Evolutionary conservation across 2,113 vertebrate species (phyloP).

Genomic region (Origma solitaria): DNA sequence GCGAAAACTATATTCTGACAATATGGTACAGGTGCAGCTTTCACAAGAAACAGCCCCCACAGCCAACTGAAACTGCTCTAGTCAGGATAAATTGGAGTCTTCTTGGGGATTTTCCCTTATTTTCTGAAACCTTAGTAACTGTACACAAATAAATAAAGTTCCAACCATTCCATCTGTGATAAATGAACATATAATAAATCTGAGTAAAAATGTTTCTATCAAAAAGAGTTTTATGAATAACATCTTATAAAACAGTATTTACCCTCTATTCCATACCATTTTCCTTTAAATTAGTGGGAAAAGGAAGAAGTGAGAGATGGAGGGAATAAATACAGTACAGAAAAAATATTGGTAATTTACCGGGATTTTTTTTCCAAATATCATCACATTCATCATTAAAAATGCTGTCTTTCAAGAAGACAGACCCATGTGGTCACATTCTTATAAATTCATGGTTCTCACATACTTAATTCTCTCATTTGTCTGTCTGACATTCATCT

Average conservation of each 20-base stretch:
- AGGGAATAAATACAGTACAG: background rate
- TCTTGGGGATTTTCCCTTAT: background rate
- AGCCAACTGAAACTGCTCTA: background rate
- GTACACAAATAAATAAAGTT: background rate
- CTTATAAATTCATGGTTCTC: background rate
- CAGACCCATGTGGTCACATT: background rate
- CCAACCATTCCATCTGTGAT: background rate
- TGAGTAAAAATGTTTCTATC: background rate
- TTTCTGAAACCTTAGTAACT: background rate
- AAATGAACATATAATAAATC: background rate
- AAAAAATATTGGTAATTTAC: background rate
- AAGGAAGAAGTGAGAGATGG: background rate
- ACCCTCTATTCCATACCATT: background rate
- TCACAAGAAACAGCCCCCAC: background rate
- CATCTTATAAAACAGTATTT: background rate
- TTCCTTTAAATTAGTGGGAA: background rate
- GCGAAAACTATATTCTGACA: background rate
- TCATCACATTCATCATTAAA: background rate
- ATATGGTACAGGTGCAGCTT: background rate
- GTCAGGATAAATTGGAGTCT: background rate
- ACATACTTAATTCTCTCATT: background rate
- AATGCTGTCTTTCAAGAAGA: background rate
- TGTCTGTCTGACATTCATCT: background rate
- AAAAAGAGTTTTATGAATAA: background rate
- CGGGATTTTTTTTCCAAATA: background rate